Evolutionary conservation across 2,888 invertebrate genomes (phyloP).

Genomic region (Xestoiulus laeticollis): DNA sequence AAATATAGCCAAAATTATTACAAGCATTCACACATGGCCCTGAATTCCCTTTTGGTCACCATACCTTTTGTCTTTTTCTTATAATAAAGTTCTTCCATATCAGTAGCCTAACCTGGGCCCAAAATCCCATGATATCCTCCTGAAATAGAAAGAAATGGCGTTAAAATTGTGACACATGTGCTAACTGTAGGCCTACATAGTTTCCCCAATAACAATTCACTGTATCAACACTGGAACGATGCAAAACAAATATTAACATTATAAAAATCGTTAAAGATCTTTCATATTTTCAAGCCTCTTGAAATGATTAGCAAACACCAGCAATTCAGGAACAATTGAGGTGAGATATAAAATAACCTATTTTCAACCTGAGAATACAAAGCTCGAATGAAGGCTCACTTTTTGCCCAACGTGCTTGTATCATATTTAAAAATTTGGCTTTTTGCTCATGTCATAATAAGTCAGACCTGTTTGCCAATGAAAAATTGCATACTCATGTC

Average conservation of each 20-base stretch:
- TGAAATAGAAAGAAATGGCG: not conserved
- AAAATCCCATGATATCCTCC: slow-evolving; percentile 58
- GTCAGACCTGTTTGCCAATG: not conserved
- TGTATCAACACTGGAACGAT: not conserved
- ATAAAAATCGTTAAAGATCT: not conserved
- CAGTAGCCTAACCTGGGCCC: slow-evolving; percentile 61
- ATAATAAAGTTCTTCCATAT: slow-evolving; percentile 63
- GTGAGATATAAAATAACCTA: not conserved
- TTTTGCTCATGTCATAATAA: not conserved
- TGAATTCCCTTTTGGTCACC: not conserved
- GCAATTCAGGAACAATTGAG: not conserved
- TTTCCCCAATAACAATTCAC: too few relatives aligned
- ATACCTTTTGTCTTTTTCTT: slow-evolving; percentile 55
- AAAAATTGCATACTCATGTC: not conserved
- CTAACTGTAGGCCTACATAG: not conserved
- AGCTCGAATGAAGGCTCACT: not conserved
- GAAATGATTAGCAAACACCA: too few relatives aligned
- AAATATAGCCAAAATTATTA: not conserved
- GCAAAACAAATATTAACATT: too few relatives aligned
- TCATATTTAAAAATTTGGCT: not conserved
- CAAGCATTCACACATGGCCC: not conserved
- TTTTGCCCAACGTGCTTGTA: not conserved
- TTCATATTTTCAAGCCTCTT: not conserved
- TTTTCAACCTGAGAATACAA: not conserved
- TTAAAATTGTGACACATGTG: not conserved